Evolutionary conservation across 2,113 vertebrate species (phyloP), one percentile per base, ranked within the genome.

Genomic region (Fregetta grallaria): DNA sequence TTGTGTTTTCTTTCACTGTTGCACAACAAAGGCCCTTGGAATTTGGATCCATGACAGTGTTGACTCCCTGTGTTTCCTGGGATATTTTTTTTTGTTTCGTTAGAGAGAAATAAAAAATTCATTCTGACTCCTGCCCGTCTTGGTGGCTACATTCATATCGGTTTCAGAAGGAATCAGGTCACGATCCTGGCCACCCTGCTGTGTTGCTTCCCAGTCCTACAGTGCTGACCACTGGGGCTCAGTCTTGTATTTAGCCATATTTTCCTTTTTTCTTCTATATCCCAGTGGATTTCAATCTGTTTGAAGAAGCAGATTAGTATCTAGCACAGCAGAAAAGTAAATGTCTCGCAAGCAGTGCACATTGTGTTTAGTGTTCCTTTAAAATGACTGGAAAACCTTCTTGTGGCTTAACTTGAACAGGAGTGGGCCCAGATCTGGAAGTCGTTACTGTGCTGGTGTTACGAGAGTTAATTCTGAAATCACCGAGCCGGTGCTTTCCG

Each of bases 1-100:
- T 91, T 92, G 74, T 93, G 42, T 90, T 94, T 91, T 89, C 40
- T 85, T 95, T 72, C 75, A 56, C 30, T 95, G 92, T 97, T 94
- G 86, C 52, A 38, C 13, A 20, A 93, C 86, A 96, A 78, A 96
- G 77, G 58, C 90, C 47, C 88, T 95, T 88, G 79, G 53, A 92
- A 91, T 90, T 85, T 97, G 96, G 94, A 95, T 90, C 47, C 1
- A 2, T 96, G 94, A 92, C 94, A 97, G 59, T 8, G 0, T 30
- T 91, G 80, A 15, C 12, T 94, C 62, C 22, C 26, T 70, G 30
- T 79, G 52, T 86, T 90, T 93, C 50, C 29, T 88, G 45, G 42
- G 77, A 78, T 85, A 93, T 92, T 79, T 66, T 32, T 59, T 65
- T 53, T 47, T 62, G 38, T 38, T 96, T 91, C 88, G 13, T 10